Conservation (phyloP, 1,140 invertebrate genomes). For the Euwallacea fornicatus region DNA sequence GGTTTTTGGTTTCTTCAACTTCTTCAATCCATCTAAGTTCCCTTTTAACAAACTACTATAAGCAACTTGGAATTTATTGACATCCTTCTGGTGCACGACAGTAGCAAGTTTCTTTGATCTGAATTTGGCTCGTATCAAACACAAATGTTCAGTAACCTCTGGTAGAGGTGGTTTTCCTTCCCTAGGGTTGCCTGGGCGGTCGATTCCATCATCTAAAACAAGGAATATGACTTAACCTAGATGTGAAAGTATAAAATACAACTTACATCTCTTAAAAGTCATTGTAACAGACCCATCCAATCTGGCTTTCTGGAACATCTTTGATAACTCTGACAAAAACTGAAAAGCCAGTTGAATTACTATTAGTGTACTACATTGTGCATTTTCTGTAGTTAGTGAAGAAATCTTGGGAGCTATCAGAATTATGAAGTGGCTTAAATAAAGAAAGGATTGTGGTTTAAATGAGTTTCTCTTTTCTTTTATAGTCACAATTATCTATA, state of each 20-base stretch:
- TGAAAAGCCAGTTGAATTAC: slow-evolving; percentile 52
- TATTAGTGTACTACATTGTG: slow-evolving; percentile 1
- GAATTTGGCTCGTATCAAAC: slow-evolving; percentile 69
- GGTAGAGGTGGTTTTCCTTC: slow-evolving; percentile 60
- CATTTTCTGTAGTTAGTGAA: background rate
- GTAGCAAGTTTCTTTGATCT: slow-evolving; percentile 79
- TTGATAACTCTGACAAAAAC: slow-evolving; percentile 68
- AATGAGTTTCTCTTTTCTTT: too few relatives aligned
- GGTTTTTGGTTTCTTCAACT: slow-evolving; percentile 77
- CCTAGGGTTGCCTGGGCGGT: slow-evolving; percentile 65
- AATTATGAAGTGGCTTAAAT: too few relatives aligned
- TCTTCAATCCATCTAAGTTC: slow-evolving; percentile 85
- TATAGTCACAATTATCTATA: too few relatives aligned
- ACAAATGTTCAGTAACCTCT: slow-evolving; percentile 69
- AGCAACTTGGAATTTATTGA: slow-evolving; percentile 82
- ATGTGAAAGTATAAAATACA: slow-evolving; percentile 18
- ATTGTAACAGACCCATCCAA: slow-evolving; percentile 65
- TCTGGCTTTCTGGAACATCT: slow-evolving; percentile 68
- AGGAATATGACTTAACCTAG: background rate
- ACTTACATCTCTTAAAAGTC: slow-evolving; percentile 72
- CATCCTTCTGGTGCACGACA: slow-evolving; percentile 77
- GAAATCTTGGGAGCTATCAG: too few relatives aligned
- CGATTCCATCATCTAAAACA: slow-evolving; percentile 71
- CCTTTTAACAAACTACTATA: slow-evolving; percentile 81
- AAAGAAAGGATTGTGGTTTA: too few relatives aligned